Base-by-base conservation (phyloP, 2,797 vertebrate genomes). In the Paratrypauchen microcephalus region DNA sequence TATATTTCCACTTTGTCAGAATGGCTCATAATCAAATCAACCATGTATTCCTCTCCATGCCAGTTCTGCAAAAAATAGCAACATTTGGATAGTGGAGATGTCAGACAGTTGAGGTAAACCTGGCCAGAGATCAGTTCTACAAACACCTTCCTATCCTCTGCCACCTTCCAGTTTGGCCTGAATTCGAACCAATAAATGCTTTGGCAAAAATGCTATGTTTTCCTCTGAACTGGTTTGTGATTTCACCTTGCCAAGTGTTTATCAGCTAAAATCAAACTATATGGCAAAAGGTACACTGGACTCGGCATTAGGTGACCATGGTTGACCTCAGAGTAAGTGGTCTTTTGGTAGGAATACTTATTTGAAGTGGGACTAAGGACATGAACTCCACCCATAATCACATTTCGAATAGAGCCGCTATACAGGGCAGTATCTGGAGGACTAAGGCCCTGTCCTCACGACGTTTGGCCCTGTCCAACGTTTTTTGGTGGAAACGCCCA, bases 91-190 rank as follows among this genome's bases (percentile, higher is more conserved):
- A 32, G n/a, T 9, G 28, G 57, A 1, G 28, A 8, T 5, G 28
- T 16, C 26, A 57, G 15, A 28, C 59, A 39, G 32, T 39, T 32
- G 59, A 19, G 19, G 19, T 61, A 32, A n/a, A 21, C n/a, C 18
- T 39, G 32, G 32, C 8, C 32, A 13, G 59, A 63, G 36, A 61
- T 61, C 32, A 61, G 32, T 36, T 12, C 59, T n/a, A 61, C 59
- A 61, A 36, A 45, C 61, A 63, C 39, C n/a, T 45, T 45, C 13
- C 59, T 61, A 61, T 39, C 59, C 30, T 41, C 59, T 39, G 32
- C n/a, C 59, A 61, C 59, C 32, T 23, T 61, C 32, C 59, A 61
- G n/a, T 23, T 39, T 61, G 59, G 59, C 30, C 32, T 13, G 16
- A 39, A 23, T 39, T 61, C 1, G 32, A 61, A 61, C 19, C 19